Evolutionary conservation across 2,113 vertebrate genomes (phyloP), one percentile per base, ranked within the genome.

Genomic region (Climacteris rufus): DNA sequence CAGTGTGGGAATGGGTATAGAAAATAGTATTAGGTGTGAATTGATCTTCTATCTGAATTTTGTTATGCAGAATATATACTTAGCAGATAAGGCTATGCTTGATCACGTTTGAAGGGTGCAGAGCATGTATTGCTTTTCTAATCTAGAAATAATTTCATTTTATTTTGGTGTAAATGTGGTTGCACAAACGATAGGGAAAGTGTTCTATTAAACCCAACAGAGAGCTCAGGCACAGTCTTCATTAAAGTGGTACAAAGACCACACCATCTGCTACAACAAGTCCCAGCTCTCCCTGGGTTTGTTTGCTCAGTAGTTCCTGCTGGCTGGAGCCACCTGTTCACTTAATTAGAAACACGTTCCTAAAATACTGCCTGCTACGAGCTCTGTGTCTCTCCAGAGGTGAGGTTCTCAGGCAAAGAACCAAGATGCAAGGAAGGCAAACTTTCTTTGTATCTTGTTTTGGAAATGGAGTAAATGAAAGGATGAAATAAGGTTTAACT

Each of bases 261-360:
- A 83, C 44, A 60, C 94, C 95, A 97, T 97, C 97, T 97, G 97
- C 89, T 97, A 33, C 77, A 79, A 70, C 57, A 63, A 91, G 87
- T 92, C 87, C 93, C 83, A 94, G 90, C 74, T 88, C 96, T 97
- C 94, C 12, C 83, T 37, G 93, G 93, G 80, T 97, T 96, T 95
- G 93, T 96, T 95, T 96, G 94, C 94, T 93, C 89, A 15, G 57
- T 95, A 53, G 89, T 89, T 97, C 90, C 74, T 93, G 87, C 89
- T 97, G 92, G 93, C 80, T 94, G 75, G 44, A 91, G 88, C 96
- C 96, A 96, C 97, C 97, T 97, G 96, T 91, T 98, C 96, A 24
- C 83, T 94, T 97, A 95, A 96, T 97, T 95, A 96, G 76, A 66
- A 94, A 57, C 88, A 76, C 61, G 33, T 92, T 83, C 95, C 83